These are phyloP conservation scores for Pissodes strobi DNA, from an alignment of 1,140 invertebrate species.

Conservation along the genomic window DNA sequence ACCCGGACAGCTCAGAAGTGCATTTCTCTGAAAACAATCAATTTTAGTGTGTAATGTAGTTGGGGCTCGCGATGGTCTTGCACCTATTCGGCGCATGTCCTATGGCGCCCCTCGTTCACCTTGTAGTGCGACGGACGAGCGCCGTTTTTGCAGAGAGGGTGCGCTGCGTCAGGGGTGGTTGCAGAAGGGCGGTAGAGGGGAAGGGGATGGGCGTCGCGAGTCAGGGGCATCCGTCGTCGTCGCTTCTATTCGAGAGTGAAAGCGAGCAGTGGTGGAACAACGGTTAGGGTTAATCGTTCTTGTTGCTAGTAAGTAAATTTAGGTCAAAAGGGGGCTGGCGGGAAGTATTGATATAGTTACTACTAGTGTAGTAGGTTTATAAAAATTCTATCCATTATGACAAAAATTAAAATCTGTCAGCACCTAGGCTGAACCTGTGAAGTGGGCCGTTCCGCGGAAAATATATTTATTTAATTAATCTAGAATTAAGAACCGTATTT, in stretches of 20 bases:
- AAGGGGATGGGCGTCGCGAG: constrained; percentile 20
- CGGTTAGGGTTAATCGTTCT: too few relatives aligned
- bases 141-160: constrained; percentile 27
- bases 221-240: constrained; percentile 9
- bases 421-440: too few relatives aligned
- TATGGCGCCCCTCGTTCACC: constrained; percentile 12
- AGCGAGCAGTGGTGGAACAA: constrained; percentile 16
- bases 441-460: too few relatives aligned
- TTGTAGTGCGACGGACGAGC: constrained; percentile 27
- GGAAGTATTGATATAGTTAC: too few relatives aligned
- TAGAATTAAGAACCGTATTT: too few relatives aligned
- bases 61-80: constrained; percentile 25
- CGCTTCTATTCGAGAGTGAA: constrained; percentile 7
- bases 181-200: constrained; percentile 3
- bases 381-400: too few relatives aligned
- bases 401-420: too few relatives aligned
- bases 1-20: constrained; percentile 44
- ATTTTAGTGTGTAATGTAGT: constrained; percentile 45
- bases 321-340: too few relatives aligned
- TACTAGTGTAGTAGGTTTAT: too few relatives aligned
- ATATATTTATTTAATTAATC: too few relatives aligned
- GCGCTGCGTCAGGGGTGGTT: constrained; percentile 9
- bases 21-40: constrained; percentile 53
- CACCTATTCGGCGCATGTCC: constrained; percentile 34
- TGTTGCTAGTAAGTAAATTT: too few relatives aligned